phyloP scores from a whole-genome alignment of 2,113 vertebrate genomes.

The Mungos mungo region DNA sequence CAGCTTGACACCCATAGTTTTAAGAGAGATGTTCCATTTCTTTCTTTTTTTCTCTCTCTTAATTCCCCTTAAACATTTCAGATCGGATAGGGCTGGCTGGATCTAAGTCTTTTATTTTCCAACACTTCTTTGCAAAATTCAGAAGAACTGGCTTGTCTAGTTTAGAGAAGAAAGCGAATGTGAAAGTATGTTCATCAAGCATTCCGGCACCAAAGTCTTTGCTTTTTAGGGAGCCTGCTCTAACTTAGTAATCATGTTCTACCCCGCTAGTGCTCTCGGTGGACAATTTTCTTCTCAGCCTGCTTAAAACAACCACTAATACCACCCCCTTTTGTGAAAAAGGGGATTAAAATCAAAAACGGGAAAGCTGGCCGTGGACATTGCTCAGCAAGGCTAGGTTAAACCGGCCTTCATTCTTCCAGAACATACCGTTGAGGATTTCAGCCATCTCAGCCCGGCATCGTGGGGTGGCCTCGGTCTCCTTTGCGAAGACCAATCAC shows the following conservation, averaged over 20 bases:
- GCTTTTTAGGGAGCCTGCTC: neutral
- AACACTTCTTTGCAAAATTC: neutral
- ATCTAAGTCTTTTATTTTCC: neutral
- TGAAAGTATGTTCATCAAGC: neutral
- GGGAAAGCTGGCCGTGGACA: neutral
- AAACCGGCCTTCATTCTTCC: neutral
- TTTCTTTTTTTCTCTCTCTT: neutral
- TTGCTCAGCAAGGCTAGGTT: neutral
- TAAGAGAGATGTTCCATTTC: neutral
- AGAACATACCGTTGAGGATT: neutral
- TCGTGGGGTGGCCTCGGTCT: neutral
- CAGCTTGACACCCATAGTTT: neutral
- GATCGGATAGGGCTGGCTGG: neutral
- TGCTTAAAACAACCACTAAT: neutral
- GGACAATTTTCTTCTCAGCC: neutral
- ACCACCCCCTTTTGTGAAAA: neutral
- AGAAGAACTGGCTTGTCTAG: slow-evolving; percentile 49
- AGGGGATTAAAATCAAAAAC: neutral
- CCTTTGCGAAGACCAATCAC: neutral
- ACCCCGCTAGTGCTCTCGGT: accelerated
- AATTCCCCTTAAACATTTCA: neutral
- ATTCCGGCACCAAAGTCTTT: neutral
- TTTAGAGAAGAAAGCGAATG: neutral
- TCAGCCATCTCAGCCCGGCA: neutral
- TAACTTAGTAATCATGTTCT: neutral